These are phyloP conservation scores for Philotrypesis tridentata DNA, from an alignment of 1,140 invertebrate species.

Conservation along the genomic window DNA sequence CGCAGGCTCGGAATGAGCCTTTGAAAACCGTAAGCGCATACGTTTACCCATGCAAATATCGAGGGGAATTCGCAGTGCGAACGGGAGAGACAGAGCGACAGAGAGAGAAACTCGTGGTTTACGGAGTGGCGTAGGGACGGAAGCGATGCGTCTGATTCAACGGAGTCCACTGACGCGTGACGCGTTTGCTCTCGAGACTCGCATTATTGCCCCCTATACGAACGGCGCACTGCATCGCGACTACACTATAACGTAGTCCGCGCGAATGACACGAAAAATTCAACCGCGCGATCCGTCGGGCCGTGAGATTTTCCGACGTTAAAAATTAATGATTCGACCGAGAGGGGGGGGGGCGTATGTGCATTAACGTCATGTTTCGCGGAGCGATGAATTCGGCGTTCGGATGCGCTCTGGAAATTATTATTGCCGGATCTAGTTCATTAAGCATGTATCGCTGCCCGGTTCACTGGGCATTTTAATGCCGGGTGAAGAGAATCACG, in stretches of 20 bases:
- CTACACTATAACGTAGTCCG: too few relatives aligned
- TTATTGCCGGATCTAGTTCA: background rate
- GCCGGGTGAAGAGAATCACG: too few relatives aligned
- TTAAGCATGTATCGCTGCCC: background rate
- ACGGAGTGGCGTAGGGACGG: background rate
- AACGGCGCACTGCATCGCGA: background rate
- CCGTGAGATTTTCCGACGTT: background rate
- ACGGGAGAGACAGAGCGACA: background rate
- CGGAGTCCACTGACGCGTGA: conserved; percentile 2
- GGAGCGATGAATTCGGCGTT: background rate
- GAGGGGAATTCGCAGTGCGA: background rate
- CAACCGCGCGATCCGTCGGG: too few relatives aligned
- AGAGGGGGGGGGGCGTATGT: background rate
- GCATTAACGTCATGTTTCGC: background rate
- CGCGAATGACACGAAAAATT: background rate
- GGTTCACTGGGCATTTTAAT: background rate
- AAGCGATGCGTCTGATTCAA: background rate
- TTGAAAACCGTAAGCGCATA: background rate
- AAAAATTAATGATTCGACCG: background rate
- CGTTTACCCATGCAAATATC: background rate
- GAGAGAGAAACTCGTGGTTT: background rate
- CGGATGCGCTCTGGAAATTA: background rate
- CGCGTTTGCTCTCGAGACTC: background rate
- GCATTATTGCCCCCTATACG: background rate
- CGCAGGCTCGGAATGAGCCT: too few relatives aligned